Evolutionary conservation across 2,797 vertebrate genomes (phyloP).

Genomic region (Pseudochirops cupreus): DNA sequence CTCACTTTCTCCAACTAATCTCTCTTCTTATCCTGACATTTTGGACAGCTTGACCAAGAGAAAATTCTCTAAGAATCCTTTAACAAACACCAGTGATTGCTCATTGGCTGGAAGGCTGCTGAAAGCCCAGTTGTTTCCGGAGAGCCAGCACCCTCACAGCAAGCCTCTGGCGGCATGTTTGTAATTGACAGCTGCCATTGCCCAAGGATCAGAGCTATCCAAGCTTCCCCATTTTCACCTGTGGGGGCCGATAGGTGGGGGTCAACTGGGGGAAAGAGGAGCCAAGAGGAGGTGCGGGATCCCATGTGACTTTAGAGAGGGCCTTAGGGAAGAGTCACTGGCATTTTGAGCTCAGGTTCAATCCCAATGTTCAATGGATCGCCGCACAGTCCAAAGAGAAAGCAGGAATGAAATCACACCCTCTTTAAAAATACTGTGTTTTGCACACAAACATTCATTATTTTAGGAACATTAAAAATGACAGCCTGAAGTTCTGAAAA

Average conservation of each 20-base stretch:
- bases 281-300: conserved; percentile 66
- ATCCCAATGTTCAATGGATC: conserved; percentile 72
- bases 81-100: not conserved
- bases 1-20: not conserved
- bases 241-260: conserved; percentile 61
- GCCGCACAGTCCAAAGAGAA: conserved; percentile 77
- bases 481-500: conserved; percentile 89
- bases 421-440: conserved; percentile 85
- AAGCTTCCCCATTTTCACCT: conserved; percentile 53
- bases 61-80: not conserved
- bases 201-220: conserved; percentile 55
- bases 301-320: conserved; percentile 71
- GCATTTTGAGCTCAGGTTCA: conserved; percentile 77
- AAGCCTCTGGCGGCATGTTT: conserved; percentile 74
- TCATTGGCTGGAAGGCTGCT: not conserved
- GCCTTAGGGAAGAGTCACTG: conserved; percentile 70
- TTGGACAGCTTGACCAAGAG: conserved; percentile 32
- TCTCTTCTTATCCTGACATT: conserved; percentile 43
- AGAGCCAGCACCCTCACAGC: conserved; percentile 31
- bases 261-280: conserved; percentile 49
- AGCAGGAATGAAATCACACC: conserved; percentile 80
- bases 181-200: conserved; percentile 62
- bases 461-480: conserved; percentile 86
- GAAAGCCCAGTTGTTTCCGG: not conserved
- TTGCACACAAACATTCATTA: conserved; percentile 87